Percentiles rank a stretch among this genome's conserved stretches.
phyloP scores from a whole-genome alignment of 35 echinoderm and acorn worm species.

The Hemicentrotus pulcherrimus region DNA sequence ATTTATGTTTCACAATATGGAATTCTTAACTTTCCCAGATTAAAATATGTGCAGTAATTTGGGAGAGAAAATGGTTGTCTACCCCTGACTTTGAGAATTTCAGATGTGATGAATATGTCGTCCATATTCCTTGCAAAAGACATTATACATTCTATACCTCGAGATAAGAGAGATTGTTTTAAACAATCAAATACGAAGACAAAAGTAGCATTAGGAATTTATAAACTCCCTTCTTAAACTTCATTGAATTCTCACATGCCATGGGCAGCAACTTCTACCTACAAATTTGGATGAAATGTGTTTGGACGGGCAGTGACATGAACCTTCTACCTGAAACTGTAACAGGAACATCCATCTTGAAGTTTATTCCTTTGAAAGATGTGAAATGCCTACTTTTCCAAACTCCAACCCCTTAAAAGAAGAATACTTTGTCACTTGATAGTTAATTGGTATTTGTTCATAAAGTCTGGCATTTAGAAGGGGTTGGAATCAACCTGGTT shows the following conservation, averaged over 20 bases:
- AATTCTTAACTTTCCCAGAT: too few species aligned
- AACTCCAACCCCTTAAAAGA: not conserved
- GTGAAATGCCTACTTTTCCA: not conserved
- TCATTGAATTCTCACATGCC: not conserved
- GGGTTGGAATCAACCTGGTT: not conserved
- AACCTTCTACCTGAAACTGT: not conserved
- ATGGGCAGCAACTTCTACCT: not conserved
- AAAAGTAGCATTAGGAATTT: not conserved
- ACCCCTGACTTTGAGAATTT: too few species aligned
- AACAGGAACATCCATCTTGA: not conserved
- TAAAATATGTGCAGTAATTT: too few species aligned
- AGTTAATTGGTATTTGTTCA: not conserved
- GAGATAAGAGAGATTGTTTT: not conserved
- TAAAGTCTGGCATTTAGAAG: not conserved
- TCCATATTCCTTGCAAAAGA: too few species aligned
- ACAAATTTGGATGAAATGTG: not conserved
- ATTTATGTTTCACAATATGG: too few species aligned
- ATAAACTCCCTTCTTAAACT: not conserved
- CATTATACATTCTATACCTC: too few species aligned
- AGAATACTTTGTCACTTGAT: not conserved
- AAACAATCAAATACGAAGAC: not conserved
- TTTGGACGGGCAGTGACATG: not conserved
- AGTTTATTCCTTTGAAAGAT: not conserved
- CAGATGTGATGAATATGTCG: not conserved
- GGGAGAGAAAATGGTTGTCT: too few species aligned